Evolutionary conservation across 2,888 invertebrate species (phyloP), one percentile per base, ranked within the genome.

Genomic region (Macropis europaea): DNA sequence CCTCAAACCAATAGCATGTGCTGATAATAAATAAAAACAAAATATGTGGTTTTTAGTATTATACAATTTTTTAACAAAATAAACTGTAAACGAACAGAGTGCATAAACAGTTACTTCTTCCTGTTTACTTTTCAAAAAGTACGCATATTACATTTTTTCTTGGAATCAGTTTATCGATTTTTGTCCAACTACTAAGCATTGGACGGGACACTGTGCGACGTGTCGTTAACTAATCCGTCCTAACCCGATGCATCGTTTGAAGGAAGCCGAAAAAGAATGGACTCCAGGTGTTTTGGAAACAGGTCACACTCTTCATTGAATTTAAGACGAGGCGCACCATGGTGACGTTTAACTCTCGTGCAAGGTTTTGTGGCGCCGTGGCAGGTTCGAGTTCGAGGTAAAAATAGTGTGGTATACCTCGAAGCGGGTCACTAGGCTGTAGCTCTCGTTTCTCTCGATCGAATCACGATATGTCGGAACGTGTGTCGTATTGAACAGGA

Each of bases 361-460:
- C 83, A 85, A 84, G 84, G 83, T 85, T 88, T 84, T 84, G 81
- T 79, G 79, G 81, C 84, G 82, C 80, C 82, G 79, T 69, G 77
- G 79, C 82, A 84, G 85, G 81, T 86, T 84, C 73, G 80, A 79
- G 81, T 85, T 85, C 62, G 81, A 80, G 82, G 82, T 88, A 88
- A 88, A 88, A 88, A 88, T 88, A 88, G 88, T 88, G 86, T 70
- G 84, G 86, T 86, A 76, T 76, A 85, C 82, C 82, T 82, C 84
- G 81, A 88, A 88, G 77, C 89, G 79, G 89, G 88, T 88, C 88
- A 88, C 87, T 87, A 85, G 89, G 87, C 84, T 88, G 83, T 79
- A 78, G 81, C 78, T 83, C 83, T 81, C 81, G 75, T 82, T 84
- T 82, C 82, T 83, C 76, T 63, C 50, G 72, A 77, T 79, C 72